phyloP scores from a whole-genome alignment of 1,140 invertebrate genomes.

The Ostrea edulis region DNA sequence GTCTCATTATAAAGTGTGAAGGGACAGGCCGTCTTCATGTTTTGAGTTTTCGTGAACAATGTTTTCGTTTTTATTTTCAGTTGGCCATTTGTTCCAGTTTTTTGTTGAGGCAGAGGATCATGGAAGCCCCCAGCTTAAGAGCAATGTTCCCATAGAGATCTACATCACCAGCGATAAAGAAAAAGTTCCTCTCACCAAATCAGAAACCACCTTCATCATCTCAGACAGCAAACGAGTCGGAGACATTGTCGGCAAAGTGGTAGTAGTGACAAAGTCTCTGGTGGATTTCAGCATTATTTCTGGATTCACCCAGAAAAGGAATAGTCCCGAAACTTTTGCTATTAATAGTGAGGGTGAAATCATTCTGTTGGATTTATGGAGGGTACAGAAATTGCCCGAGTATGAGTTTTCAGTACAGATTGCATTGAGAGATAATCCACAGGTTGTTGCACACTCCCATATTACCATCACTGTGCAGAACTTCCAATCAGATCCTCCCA shows the following conservation, averaged over 20 bases:
- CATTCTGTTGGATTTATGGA: slow-evolving; percentile 85
- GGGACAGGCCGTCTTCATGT: not conserved
- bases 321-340: slow-evolving; percentile 83
- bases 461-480: slow-evolving; percentile 68
- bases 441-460: slow-evolving; percentile 65
- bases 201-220: slow-evolving; percentile 84
- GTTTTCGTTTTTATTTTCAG: slow-evolving; percentile 80
- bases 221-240: slow-evolving; percentile 87
- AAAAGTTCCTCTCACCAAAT: slow-evolving; percentile 86
- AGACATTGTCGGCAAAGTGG: slow-evolving; percentile 75
- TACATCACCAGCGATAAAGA: slow-evolving; percentile 85
- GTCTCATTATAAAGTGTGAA: not conserved
- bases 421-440: slow-evolving; percentile 62
- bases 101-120: slow-evolving; percentile 92
- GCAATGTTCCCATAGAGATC: slow-evolving; percentile 89
- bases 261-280: slow-evolving; percentile 66
- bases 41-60: not conserved
- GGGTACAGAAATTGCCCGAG: slow-evolving; percentile 55
- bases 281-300: slow-evolving; percentile 86
- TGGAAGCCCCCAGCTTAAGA: slow-evolving; percentile 85
- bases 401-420: slow-evolving; percentile 66
- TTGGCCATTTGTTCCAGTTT: slow-evolving; percentile 90
- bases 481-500: slow-evolving; percentile 72
- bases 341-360: slow-evolving; percentile 88
- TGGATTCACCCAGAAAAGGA: slow-evolving; percentile 77